Base-by-base conservation (phyloP, 2,797 vertebrate genomes). In the Acipenser ruthenus region DNA sequence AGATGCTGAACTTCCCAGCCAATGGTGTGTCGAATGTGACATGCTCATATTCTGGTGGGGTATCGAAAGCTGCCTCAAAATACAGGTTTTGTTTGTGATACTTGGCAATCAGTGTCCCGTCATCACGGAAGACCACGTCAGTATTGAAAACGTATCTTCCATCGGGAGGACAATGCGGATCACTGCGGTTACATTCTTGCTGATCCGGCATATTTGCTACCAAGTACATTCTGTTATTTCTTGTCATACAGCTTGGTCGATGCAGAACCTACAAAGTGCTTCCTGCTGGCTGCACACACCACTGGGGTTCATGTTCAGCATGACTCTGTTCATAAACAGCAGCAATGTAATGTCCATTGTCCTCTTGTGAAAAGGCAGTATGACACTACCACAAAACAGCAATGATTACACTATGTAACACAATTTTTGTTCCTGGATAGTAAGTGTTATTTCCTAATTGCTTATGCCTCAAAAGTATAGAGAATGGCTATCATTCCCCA, bases 111-210 rank as follows among this genome's bases (percentile, higher is more conserved):
- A 99, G 80, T 23, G 73, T 71, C 0, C 96, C 96, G 0, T 89
- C 83, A 0, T 56, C 85, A 50, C 73, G 87, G 62, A 97, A 89
- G 2, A 88, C 93, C 10, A 97, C 91, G 0, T 97, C 73, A 0
- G 95, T 98, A 79, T 99, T 99, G 79, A 96, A 99, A 80, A 98
- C 95, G 87, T 90, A 96, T 13, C 73, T 84, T 49, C 93, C 89
- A 1, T 98, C 94, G 0, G 72, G 0, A 0, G 96, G 95, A 74
- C 96, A 98, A n/a, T 23, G 56, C 0, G 84, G 75, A 15, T 92
- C 87, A 0, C 6, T 1, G 67, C 6, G 65, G 0, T 77, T 70
- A 49, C 95, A 98, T 1, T 87, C 85, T 68, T 95, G 89, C 70
- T 92, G 85, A 1, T 87, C 91, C 0, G 90, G 81, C 53, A 98